phyloP scores from a whole-genome alignment of 30 jellyfish, hydroid and myxozoan genomes.

The Turritopsis dohrnii region DNA sequence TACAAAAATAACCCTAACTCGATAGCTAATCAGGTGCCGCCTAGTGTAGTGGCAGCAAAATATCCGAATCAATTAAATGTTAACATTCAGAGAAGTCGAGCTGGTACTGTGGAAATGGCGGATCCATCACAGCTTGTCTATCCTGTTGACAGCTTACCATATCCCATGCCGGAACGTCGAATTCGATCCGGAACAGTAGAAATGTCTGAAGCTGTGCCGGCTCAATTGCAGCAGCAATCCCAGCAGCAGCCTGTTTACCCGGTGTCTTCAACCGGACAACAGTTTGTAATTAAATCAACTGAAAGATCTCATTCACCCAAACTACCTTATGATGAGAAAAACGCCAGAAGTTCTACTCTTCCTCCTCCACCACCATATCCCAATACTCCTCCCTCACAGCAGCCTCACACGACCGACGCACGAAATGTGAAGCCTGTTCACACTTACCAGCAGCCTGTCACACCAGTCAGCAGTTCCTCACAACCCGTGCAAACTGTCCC shows the following conservation, averaged over 20 bases:
- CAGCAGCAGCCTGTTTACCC: constrained; percentile 7
- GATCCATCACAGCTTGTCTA: not conserved
- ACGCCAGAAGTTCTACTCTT: not conserved
- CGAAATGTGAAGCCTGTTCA: not conserved
- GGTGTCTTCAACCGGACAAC: not conserved
- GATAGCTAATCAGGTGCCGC: not conserved
- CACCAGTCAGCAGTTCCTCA: not conserved
- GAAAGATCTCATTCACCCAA: not conserved
- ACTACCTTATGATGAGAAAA: not conserved
- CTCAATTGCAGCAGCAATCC: constrained; percentile 20
- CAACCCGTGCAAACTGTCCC: not conserved
- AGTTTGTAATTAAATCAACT: not conserved
- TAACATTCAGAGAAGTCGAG: constrained; percentile 27
- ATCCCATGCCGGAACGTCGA: constrained; percentile 18
- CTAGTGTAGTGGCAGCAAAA: not conserved
- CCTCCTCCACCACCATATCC: not conserved
- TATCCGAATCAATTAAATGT: not conserved
- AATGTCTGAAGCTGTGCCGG: constrained; percentile 19
- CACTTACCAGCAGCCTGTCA: not conserved
- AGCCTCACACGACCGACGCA: not conserved
- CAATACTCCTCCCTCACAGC: not conserved
- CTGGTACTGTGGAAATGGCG: constrained; percentile 36
- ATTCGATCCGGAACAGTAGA: constrained; percentile 41
- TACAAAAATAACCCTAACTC: not conserved
- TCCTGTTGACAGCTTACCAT: not conserved